Percentiles rank a stretch among this genome's conserved stretches.
These are phyloP conservation scores for Triops longicaudatus DNA, from an alignment of 1,140 invertebrate species.

Conservation along the genomic window DNA sequence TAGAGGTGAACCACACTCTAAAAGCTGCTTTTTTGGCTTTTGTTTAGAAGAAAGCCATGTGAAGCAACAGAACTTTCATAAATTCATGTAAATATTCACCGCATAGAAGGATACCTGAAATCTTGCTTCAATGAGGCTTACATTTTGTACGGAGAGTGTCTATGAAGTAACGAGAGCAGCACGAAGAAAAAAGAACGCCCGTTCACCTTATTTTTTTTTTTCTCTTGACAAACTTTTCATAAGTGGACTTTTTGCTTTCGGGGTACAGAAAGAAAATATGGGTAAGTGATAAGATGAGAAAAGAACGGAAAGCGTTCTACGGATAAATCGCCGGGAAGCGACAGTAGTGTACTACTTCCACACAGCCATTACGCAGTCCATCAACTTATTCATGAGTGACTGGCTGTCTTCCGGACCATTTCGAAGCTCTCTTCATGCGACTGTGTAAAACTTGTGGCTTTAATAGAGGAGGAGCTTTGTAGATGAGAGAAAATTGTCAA, in stretches of 20 bases:
- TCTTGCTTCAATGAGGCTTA: no score
- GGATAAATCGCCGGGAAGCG: neutral
- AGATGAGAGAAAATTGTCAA: no score
- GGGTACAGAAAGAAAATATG: neutral
- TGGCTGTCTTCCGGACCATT: neutral
- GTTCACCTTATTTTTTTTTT: no score
- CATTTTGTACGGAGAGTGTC: no score
- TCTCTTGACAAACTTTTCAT: neutral
- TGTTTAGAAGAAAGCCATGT: neutral
- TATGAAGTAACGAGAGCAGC: no score
- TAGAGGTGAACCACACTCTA: no score
- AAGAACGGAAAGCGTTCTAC: neutral
- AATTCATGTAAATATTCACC: neutral
- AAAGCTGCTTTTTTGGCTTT: no score
- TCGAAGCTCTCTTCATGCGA: neutral
- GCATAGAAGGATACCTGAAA: no score
- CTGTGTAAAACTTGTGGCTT: neutral
- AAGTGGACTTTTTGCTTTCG: neutral
- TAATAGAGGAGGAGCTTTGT: neutral
- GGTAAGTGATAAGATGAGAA: neutral
- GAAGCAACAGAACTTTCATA: neutral
- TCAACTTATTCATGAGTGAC: conserved; percentile 5
- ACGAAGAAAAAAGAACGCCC: no score
- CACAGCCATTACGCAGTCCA: neutral
- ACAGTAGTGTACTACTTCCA: neutral